Evolutionary conservation across 1,140 invertebrate genomes (phyloP).

Genomic region (Leguminivora glycinivorella): DNA sequence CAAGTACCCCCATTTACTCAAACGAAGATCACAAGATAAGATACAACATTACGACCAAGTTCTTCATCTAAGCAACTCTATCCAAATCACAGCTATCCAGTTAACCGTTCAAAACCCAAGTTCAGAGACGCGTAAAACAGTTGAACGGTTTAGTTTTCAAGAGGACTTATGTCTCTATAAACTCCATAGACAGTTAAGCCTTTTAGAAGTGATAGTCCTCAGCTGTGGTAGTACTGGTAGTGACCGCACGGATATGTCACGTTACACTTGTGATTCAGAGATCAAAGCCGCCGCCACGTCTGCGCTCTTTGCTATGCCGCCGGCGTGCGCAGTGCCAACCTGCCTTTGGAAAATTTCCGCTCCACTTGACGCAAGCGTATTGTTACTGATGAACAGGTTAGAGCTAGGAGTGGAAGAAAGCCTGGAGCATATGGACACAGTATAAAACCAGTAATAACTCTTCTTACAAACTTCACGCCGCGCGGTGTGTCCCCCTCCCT

Average conservation of each 20-base stretch:
- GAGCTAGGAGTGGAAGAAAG: not conserved
- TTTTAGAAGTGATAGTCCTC: too few species aligned
- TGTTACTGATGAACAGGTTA: constrained; percentile 32
- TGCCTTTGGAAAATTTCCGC: constrained; percentile 61
- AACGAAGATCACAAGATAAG: too few species aligned
- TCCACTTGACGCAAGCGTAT: constrained; percentile 58
- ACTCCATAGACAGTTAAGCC: too few species aligned
- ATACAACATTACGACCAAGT: not conserved
- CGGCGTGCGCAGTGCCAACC: constrained; percentile 49
- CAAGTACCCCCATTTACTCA: too few species aligned
- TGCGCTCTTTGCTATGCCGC: constrained; percentile 58
- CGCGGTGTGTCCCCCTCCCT: too few species aligned
- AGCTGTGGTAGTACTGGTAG: too few species aligned
- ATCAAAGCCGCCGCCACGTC: constrained; percentile 56
- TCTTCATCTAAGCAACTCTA: constrained; percentile 16
- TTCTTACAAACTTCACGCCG: too few species aligned
- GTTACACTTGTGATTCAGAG: constrained; percentile 62
- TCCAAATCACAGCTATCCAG: constrained; percentile 1
- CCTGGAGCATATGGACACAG: not conserved
- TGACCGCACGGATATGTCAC: constrained; percentile 68
- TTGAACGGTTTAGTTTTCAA: too few species aligned
- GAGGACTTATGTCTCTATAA: too few species aligned
- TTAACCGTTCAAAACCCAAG: constrained; percentile 29
- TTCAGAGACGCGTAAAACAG: constrained; percentile 62
- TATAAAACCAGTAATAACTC: too few species aligned